Evolutionary conservation across 2,113 vertebrate genomes (phyloP).

Genomic region (Strix aluco): DNA sequence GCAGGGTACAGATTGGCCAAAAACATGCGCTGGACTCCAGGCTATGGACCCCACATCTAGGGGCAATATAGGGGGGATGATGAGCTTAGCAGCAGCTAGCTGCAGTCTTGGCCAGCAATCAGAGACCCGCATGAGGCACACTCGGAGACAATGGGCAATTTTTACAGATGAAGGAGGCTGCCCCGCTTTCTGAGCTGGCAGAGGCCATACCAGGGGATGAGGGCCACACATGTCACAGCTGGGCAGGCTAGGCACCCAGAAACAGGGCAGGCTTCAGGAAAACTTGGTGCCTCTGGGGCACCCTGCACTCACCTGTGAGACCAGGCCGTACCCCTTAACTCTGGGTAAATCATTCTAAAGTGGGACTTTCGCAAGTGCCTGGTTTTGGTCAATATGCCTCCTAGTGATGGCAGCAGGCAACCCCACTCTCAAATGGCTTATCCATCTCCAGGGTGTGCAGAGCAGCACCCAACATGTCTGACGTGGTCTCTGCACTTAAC

Average conservation of each 20-base stretch:
- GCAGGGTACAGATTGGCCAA: background rate
- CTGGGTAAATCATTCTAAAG: background rate
- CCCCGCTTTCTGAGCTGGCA: background rate
- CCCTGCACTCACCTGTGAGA: rapidly evolving
- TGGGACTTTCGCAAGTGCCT: background rate
- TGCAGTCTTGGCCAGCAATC: background rate
- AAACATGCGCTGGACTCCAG: rapidly evolving
- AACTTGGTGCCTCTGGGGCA: background rate
- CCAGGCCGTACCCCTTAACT: rapidly evolving
- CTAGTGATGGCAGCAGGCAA: background rate
- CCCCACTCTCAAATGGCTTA: background rate
- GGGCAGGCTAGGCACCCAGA: background rate
- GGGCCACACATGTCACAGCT: background rate
- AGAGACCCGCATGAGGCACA: background rate
- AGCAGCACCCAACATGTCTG: rapidly evolving
- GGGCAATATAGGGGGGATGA: background rate
- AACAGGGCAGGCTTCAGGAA: background rate
- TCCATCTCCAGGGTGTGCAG: background rate
- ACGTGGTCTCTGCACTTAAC: background rate
- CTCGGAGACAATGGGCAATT: background rate
- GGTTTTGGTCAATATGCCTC: background rate
- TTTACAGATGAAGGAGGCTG: background rate
- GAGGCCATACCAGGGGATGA: rapidly evolving
- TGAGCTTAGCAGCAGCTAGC: background rate
- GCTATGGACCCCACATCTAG: rapidly evolving